Base-by-base conservation (phyloP, 2,113 vertebrate genomes). In the Lynx canadensis region DNA sequence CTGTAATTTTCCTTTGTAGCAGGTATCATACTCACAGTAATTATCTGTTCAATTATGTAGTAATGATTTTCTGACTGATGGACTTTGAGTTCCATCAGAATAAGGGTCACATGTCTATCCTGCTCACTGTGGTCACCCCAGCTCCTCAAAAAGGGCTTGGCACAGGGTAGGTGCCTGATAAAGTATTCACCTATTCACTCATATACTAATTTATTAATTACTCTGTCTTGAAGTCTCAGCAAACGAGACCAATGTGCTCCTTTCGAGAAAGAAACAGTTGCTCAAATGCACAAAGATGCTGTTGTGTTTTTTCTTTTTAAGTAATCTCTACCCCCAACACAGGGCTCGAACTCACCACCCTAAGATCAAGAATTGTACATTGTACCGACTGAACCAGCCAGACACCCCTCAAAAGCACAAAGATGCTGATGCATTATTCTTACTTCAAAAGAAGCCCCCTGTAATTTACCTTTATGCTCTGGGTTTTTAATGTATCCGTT, bases 391-490 rank as follows among this genome's bases (percentile, higher is more conserved):
- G 74, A 48, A 15, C 27, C 14, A 4, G 25, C 11, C 21, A 74
- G 71, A 36, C 7, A 4, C 74, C 41, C 74, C 25, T 86, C n/a
- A 45, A 63, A 91, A 81, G 76, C 29, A 71, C 55, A 55, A 78
- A 91, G 68, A 63, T 23, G 21, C 57, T 36, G n/a, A 94, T 50
- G 38, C 25, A 31, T 21, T 92, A 48, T 79, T 86, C 96, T 96
- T 90, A 89, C 31, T 84, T 96, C 88, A 91, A 45, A 52, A 66
- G 69, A 89, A 29, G 38, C 60, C 97, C 96, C 84, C 48, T 71
- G 11, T 79, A 88, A 96, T 63, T 98, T 98, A 98, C 82, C 97
- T 98, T 98, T 96, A 98, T 89, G 94, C 96, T 98, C 68, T 79
- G 83, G 73, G 97, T 88, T 95, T 98, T 97, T 94, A 97, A 33